These are phyloP conservation scores for Vipera ursinii DNA, from an alignment of 2,797 vertebrate genomes.

Conservation along the genomic window DNA sequence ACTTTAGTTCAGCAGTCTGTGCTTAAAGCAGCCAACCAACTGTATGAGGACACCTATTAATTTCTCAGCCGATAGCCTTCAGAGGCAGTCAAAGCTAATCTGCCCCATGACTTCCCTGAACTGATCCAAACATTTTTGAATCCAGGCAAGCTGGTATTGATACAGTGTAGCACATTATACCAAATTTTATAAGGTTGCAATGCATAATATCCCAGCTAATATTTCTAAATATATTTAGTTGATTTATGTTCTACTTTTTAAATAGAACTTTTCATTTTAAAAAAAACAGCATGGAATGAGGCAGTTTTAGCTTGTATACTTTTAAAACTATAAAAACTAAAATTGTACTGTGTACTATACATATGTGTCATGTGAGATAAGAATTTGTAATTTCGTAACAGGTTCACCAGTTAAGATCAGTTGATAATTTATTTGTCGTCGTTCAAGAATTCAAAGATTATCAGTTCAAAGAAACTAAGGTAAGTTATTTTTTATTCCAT, in stretches of 20 bases:
- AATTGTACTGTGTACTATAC: not conserved
- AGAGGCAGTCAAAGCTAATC: not conserved
- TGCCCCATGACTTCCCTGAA: not conserved
- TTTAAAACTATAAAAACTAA: not conserved
- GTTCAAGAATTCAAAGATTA: slow-evolving; percentile 87
- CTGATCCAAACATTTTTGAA: not conserved
- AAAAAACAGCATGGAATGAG: not conserved
- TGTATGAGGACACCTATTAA: not conserved
- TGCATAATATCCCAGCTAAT: not conserved
- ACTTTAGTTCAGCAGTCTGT: not conserved
- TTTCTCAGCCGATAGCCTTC: not conserved
- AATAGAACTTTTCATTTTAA: not conserved
- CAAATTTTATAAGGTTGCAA: not conserved
- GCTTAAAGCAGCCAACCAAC: not conserved
- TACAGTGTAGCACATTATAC: not conserved
- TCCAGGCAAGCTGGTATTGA: not conserved
- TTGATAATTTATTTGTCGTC: slow-evolving; percentile 96
- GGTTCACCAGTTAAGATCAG: slow-evolving; percentile 90
- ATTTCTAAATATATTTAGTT: not conserved
- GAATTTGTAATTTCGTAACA: slow-evolving; percentile 47
- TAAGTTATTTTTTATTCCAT: slow-evolving; percentile 49
- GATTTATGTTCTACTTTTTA: not conserved
- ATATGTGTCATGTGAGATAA: not conserved
- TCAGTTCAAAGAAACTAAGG: slow-evolving; percentile 89
- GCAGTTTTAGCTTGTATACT: not conserved